Evolutionary conservation across 2,888 invertebrate species (phyloP).

Genomic region (Dyspetes luteomarginatus): DNA sequence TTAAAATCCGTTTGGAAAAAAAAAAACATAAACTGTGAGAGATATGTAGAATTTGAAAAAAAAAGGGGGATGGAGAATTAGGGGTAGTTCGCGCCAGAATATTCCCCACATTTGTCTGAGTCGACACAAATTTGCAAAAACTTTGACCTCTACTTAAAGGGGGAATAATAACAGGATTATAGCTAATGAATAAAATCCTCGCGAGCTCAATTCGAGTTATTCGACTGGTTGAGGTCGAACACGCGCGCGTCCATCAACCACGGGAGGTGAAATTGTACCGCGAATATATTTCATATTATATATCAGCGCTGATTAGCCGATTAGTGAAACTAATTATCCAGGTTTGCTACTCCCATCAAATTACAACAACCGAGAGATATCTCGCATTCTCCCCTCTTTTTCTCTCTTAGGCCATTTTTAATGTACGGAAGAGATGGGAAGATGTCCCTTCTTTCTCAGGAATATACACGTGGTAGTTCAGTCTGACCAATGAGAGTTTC

Average conservation of each 20-base stretch:
- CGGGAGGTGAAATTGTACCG: no score
- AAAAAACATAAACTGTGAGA: background rate
- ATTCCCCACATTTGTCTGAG: background rate
- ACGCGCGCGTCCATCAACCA: background rate
- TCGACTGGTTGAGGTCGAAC: background rate
- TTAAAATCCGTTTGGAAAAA: background rate
- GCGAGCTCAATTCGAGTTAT: background rate
- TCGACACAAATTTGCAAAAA: conserved; percentile 11
- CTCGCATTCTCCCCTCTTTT: conserved; percentile 42
- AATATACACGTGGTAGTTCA: conserved; percentile 40
- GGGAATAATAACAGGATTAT: conserved; percentile 3
- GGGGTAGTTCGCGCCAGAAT: background rate
- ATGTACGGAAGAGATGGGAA: conserved; percentile 23
- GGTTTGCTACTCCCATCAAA: conserved; percentile 68
- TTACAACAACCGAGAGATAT: conserved; percentile 31
- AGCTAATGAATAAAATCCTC: background rate
- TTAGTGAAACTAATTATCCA: conserved; percentile 77
- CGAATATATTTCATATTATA: background rate
- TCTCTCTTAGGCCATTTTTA: background rate
- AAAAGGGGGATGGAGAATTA: no score
- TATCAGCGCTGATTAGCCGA: conserved; percentile 47
- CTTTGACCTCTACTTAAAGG: background rate
- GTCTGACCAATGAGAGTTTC: conserved; percentile 25
- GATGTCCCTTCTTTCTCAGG: conserved; percentile 70
- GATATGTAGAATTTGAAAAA: background rate